Evolutionary conservation across 64 coral and sea anemone genomes (phyloP).

Genomic region (Trachythela sp.): DNA sequence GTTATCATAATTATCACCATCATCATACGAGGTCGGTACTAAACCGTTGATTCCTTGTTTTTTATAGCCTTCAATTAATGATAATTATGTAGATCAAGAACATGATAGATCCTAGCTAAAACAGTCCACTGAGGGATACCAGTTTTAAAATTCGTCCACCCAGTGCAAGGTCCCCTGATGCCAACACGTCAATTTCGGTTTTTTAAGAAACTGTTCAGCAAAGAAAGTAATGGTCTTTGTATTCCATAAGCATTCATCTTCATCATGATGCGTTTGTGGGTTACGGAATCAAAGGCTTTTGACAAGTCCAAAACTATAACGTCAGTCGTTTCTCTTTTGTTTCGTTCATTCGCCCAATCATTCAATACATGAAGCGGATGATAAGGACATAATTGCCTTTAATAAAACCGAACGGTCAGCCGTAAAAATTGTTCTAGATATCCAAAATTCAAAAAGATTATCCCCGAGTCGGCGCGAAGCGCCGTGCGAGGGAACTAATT

Average conservation of each 20-base stretch:
- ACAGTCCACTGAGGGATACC: neutral
- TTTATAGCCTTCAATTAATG: too few relatives aligned
- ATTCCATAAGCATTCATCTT: neutral
- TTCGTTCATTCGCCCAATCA: constrained; percentile 11
- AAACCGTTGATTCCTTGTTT: too few relatives aligned
- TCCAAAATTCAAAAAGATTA: constrained; percentile 19
- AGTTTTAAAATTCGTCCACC: neutral
- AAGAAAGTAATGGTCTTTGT: neutral
- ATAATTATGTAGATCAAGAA: constrained; percentile 31
- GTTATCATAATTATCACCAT: too few relatives aligned
- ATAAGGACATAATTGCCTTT: neutral
- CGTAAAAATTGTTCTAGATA: neutral
- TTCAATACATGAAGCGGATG: neutral
- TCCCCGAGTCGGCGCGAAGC: too few relatives aligned
- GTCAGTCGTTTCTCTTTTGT: neutral
- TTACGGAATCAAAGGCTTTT: constrained; percentile 22
- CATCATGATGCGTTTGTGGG: constrained; percentile 3
- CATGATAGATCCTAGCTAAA: neutral
- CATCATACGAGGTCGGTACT: too few relatives aligned
- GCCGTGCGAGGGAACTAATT: too few relatives aligned
- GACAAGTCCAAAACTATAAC: constrained; percentile 17
- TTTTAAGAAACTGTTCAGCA: constrained; percentile 28
- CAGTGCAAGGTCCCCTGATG: neutral
- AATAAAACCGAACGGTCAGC: too few relatives aligned
- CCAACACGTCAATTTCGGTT: neutral